Base-by-base conservation (phyloP, 2,113 vertebrate species). In the Montifringilla adamsi region DNA sequence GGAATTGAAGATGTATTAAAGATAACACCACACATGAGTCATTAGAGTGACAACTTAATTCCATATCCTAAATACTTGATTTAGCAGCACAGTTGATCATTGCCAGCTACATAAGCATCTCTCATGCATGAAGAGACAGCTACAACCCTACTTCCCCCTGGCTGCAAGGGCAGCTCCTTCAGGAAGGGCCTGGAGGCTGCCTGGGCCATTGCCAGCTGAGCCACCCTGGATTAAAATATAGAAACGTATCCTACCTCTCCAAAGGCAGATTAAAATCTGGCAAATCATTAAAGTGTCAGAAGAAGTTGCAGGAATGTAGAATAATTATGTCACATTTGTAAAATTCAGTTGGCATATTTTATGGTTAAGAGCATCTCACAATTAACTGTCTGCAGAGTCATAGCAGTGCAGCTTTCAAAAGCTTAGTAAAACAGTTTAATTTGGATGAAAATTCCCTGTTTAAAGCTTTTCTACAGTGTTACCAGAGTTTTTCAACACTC, bases 391-490 rank as follows among this genome's bases (percentile, higher is more conserved):
- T 28, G 18, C 44, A 58, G 49, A 94, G 24, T 83, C 35, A 11
- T 84, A 90, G 62, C 46, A 72, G 17, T 43, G 16, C 33, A 76
- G n/a, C 63, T 94, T 74, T 87, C 31, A 70, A 84, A 88, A 86
- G 27, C 68, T 53, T 50, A 30, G 17, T 35, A 67, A 67, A 10
- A 43, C 26, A n/a, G 16, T 66, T 69, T 76, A 58, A 66, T 64
- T n/a, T 90, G 30, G 20, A 53, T 88, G 44, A 74, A 84, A 93
- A 84, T 53, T 89, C 37, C 21, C 41, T 37, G 19, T 60, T 64
- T 88, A 87, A 93, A 90, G 77, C 11, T 72, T 86, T 89, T 58
- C 11, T 89, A 37, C 13, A 47, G 22, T 30, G 15, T 55, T 87
- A 47, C 23, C 19, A 22, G 68, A 35, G 15, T 35, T 74, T 89